Evolutionary conservation across 2,113 vertebrate species (phyloP).

Genomic region (Gnathonemus echidnorhynchus): DNA sequence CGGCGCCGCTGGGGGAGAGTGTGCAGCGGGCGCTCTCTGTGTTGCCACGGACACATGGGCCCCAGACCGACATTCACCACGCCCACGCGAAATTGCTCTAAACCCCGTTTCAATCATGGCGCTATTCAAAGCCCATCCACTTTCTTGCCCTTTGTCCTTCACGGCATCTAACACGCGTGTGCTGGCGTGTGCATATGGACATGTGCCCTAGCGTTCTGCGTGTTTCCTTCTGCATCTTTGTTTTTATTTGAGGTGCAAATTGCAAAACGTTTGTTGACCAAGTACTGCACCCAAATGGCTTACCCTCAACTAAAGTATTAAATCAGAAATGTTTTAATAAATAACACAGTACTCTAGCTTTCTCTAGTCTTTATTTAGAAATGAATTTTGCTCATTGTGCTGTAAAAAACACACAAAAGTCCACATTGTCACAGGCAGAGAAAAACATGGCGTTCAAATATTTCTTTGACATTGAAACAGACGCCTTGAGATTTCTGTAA

Average conservation of each 20-base stretch:
- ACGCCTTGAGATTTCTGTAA: background rate
- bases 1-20: background rate
- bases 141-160: background rate
- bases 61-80: conserved; percentile 33
- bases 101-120: conserved; percentile 29
- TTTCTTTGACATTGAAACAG: background rate
- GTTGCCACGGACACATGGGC: conserved; percentile 13
- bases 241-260: background rate
- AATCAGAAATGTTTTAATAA: background rate
- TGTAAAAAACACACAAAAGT: background rate
- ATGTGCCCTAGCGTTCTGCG: background rate
- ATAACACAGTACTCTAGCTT: background rate
- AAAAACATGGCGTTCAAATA: background rate
- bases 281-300: background rate
- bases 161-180: background rate
- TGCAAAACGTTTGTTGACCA: background rate
- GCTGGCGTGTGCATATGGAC: background rate
- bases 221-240: background rate
- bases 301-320: background rate
- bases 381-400: background rate
- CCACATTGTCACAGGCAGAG: background rate
- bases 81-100: conserved; percentile 34
- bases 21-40: conserved; percentile 22
- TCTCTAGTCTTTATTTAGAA: background rate
- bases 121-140: conserved; percentile 34